Conservation (phyloP, 1,140 invertebrate species). For the Schlechtendalia chinensis region DNA sequence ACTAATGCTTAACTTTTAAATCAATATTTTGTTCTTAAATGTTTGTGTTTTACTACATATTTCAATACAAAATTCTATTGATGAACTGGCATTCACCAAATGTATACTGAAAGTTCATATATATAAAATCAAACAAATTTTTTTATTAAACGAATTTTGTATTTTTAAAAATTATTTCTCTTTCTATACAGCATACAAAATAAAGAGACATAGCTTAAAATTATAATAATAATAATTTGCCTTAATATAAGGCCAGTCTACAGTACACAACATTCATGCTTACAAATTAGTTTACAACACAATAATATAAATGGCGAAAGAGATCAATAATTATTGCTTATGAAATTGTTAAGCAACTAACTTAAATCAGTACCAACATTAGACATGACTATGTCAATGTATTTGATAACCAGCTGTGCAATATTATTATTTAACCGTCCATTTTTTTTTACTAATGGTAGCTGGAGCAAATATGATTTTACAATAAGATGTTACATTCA, state of each 20-base stretch:
- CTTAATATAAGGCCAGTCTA: conserved; percentile 48
- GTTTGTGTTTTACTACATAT: too few species aligned
- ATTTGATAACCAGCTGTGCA: conserved; percentile 12
- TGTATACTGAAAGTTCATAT: too few species aligned
- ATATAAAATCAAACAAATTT: conserved; percentile 4
- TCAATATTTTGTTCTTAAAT: too few species aligned
- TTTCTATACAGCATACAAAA: conserved; percentile 43
- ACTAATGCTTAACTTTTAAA: too few species aligned
- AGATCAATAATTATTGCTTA: conserved; percentile 50
- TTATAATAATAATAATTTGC: conserved; percentile 38
- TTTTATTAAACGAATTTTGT: conserved; percentile 38
- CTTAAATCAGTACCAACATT: conserved; percentile 27
- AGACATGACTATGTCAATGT: conserved; percentile 9
- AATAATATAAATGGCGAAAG: conserved; percentile 45
- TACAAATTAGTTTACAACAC: conserved; percentile 48
- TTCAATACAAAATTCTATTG: too few species aligned
- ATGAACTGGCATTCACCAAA: too few species aligned
- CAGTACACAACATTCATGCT: conserved; percentile 37
- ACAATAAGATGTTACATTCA: not conserved
- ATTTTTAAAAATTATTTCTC: conserved; percentile 34
- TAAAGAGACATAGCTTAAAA: conserved; percentile 45
- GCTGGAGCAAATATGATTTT: not conserved
- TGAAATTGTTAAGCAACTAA: conserved; percentile 40
- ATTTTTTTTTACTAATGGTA: not conserved
- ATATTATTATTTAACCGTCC: not conserved